Evolutionary conservation across 2,888 invertebrate genomes (phyloP), one percentile per base, ranked within the genome.

Genomic region (Boloria selene): DNA sequence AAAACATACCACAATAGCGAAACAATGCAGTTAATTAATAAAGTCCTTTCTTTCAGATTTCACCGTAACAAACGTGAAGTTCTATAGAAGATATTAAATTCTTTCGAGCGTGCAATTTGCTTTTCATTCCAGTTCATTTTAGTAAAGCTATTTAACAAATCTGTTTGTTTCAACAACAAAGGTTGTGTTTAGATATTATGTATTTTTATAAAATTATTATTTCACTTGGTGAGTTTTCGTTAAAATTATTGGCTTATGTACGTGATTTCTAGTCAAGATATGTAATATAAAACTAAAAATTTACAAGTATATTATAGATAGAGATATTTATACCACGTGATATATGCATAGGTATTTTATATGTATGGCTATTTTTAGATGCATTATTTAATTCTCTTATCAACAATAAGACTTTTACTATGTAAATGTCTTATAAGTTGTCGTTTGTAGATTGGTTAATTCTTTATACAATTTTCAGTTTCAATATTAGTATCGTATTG

Each of bases 41-140:
- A 61, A 51, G 45, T 47, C 18, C 31, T 52, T 66, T 50, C 53
- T 13, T 70, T 68, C 70, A 75, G 74, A 71, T 71, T 75, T 73
- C 61, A 74, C 71, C 63, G 71, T 65, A 13, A 75, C 75, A 2
- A 59, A 67, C 52, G 64, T 53, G 18, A 67, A 64, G 45, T 71
- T 70, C 56, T 75, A 74, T 54, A 54, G 31, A 52, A 54, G 63
- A 68, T 65, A 72, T 69, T 65, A 66, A 68, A 71, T 69, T 64
- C 47, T 56, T 58, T 67, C 47, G 53, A 53, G 60, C 67, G 61
- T 61, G 49, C 38, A 64, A 64, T 68, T 63, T 58, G 63, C 38
- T 64, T 64, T 63, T 51, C 54, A 65, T 63, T 65, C 53, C 51
- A 62, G 38, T 10, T 4, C 26, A 31, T 62, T 59, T 55, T 58